Conservation (phyloP, 2,113 vertebrate species). For the crab-eating macaque (Macaca fascicularis) region DNA sequence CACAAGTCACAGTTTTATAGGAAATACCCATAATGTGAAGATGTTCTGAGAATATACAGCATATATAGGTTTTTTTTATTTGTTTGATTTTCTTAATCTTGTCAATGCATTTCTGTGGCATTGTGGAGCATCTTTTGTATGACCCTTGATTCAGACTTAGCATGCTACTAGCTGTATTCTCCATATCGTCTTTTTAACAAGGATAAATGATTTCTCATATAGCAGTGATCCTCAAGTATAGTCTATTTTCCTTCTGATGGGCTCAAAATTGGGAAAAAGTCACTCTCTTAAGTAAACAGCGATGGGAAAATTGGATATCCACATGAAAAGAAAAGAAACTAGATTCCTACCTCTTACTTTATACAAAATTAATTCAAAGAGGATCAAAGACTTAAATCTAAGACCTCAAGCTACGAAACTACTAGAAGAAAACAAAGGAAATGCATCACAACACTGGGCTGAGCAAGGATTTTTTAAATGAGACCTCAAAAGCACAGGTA, state of each 20-base stretch:
- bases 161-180: background rate
- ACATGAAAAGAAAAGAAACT: background rate
- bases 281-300: background rate
- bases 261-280: background rate
- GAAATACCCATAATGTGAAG: background rate
- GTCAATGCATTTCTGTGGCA: background rate
- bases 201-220: background rate
- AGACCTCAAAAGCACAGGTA: background rate
- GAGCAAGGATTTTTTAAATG: background rate
- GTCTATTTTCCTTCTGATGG: background rate
- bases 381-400: background rate
- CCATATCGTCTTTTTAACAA: background rate
- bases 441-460: background rate
- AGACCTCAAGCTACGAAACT: background rate
- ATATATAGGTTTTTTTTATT: background rate
- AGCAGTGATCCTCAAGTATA: background rate
- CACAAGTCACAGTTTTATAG: background rate
- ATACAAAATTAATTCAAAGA: background rate
- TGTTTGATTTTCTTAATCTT: background rate
- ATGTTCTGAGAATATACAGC: background rate
- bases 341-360: background rate
- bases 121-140: background rate
- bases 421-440: background rate
- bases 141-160: background rate
- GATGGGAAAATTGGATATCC: background rate